Base-by-base conservation (phyloP, 2,797 vertebrate genomes). In the Gorsachius magnificus region DNA sequence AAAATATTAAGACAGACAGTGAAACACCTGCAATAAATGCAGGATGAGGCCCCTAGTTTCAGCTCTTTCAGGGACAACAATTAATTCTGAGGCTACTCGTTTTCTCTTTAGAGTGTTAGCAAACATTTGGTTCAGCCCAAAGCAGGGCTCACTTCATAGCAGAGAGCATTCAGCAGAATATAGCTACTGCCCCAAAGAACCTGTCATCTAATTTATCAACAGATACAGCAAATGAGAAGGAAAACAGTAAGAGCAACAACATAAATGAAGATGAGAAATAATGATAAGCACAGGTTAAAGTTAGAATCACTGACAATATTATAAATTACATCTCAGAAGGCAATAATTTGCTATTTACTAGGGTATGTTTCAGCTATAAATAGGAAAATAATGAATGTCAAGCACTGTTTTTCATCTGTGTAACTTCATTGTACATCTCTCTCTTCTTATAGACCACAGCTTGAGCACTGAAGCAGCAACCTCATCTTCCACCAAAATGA, bases 401-500 rank as follows among this genome's bases (percentile, higher is more conserved):
- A 83, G 60, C 16, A 36, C 46, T 56, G 50, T 46, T 95, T 96
- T 96, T 82, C 70, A 35, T 81, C 61, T 94, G 16, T 69, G 9
- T 66, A 76, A 41, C 74, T 79, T 93, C 74, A 77, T 16, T 57
- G 53, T 90, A 71, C 41, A 71, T 84, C 53, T 93, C 41, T 84
- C 28, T 84, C 46, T 81, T 78, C 75, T 79, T 71, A 76, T 22
- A 89, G 82, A 93, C 83, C 75, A 61, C 88, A 96, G 56, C 61
- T 81, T 63, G 78, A 95, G 83, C 95, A 93, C 80, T 91, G 92
- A 96, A 94, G 94, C 85, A 92, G 79, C 77, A 96, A 95, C 57
- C 63, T 93, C 92, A 93, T 97, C 92, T 89, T 91, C 80, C 68
- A 89, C 66, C 58, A 93, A 95, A 97, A 96, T 93, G 81, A 91